Evolutionary conservation across 2,797 vertebrate genomes (phyloP), one percentile per base, ranked within the genome.

Genomic region (Cheirogaleus major): DNA sequence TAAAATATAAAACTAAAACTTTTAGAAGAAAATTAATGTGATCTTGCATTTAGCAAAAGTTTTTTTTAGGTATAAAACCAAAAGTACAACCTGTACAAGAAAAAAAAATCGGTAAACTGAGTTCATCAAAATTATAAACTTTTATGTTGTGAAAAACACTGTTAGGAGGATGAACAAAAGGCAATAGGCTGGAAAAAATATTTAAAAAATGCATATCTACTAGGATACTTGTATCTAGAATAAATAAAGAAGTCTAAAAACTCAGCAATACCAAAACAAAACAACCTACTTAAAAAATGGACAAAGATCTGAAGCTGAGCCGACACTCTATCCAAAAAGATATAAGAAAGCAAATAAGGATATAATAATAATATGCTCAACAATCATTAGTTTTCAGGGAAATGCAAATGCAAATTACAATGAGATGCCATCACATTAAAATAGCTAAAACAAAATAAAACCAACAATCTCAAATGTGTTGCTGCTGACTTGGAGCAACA

Each of bases 11-110:
- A 50, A 84, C 48, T 89, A 93, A 72, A 78, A 57, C 30, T 18
- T 81, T 57, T 69, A 41, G 38, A 92, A 86, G 63, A 92, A 93
- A 95, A 95, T 32, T 70, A 83, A 70, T 32, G 3, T 70, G 22
- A 92, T 20, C 25, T 63, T 65, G 32, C 67, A 45, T 90, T 72
- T 95, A n/a, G 20, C 41, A 41, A 73, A 85, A 4, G 67, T 30
- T 4, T 45, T 69, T 69, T 87, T 93, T 43, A 67, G 23, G 57
- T 72, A 55, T 72, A 35, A 81, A 94, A 72, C 52, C 48, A 35
- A 81, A 91, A 89, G 25, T 27, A 72, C 5, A 70, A 45, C 50
- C 43, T 90, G 35, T 41, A 80, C 79, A 32, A 78, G 35, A 75
- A 63, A 86, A 41, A 9, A 48, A 8, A 52, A 23, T 1, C 11